A percentile compares a stretch with the other conserved stretches of the same genome.
These are phyloP conservation scores for Netelia melanura DNA, from an alignment of 2,888 invertebrate genomes.

Conservation along the genomic window DNA sequence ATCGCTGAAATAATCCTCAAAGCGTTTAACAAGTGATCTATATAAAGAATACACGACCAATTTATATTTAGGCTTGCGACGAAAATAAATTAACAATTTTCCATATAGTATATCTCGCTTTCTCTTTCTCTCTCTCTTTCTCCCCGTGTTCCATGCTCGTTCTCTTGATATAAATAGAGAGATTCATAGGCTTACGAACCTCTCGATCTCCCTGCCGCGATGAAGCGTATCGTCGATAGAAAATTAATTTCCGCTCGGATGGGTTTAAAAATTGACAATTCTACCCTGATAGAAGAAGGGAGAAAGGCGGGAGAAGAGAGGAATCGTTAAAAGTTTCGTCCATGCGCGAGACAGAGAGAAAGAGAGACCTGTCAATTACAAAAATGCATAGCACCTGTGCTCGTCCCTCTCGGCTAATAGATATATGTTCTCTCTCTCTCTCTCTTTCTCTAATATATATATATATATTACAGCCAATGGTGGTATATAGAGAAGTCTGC, in stretches of 20 bases:
- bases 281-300: conserved; percentile 26
- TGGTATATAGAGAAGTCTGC: background rate
- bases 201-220: background rate
- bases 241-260: conserved; percentile 59
- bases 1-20: background rate
- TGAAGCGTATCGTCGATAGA: conserved; percentile 41
- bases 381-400: conserved; percentile 21
- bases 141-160: background rate
- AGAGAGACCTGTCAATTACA: conserved; percentile 46
- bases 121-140: background rate
- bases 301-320: conserved; percentile 43
- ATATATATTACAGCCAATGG: background rate
- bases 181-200: no score
- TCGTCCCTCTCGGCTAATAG: conserved; percentile 5
- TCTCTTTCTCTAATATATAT: background rate
- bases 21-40: background rate
- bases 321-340: background rate
- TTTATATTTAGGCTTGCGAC: no score
- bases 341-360: conserved; percentile 1
- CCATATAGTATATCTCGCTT: no score
- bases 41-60: no score
- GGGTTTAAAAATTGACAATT: conserved; percentile 51
- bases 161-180: background rate
- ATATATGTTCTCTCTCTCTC: background rate
- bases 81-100: no score